Conservation (phyloP, 2,797 vertebrate species). For the Limnodromus scolopaceus region DNA sequence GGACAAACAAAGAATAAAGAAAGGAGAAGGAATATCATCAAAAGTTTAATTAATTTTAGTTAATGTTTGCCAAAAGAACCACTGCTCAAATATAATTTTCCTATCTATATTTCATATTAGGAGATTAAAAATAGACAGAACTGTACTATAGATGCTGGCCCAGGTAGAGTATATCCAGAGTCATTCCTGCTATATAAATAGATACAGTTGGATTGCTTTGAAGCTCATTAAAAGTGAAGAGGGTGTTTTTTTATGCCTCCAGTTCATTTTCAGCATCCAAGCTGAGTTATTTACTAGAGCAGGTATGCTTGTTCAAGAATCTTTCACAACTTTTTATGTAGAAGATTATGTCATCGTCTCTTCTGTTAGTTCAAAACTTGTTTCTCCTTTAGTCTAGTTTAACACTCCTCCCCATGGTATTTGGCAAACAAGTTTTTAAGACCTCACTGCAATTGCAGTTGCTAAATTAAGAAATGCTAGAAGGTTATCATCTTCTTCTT, state of each 20-base stretch:
- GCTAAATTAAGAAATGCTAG: conserved; percentile 16
- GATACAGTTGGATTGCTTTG: conserved; percentile 53
- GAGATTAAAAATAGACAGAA: conserved; percentile 56
- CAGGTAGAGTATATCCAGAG: conserved; percentile 29
- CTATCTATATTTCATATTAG: conserved; percentile 64
- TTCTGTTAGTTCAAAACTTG: not conserved
- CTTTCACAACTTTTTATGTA: conserved; percentile 13
- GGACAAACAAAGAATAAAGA: conserved; percentile 57
- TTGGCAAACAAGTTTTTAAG: conserved; percentile 8
- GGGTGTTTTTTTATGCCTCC: not conserved
- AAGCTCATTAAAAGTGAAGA: conserved; percentile 45
- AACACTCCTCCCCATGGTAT: not conserved
- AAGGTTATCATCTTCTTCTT: not conserved
- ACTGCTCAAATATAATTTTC: conserved; percentile 65
- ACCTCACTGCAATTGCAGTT: not conserved
- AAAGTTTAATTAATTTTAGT: conserved; percentile 67
- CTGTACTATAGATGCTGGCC: not conserved
- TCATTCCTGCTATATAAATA: conserved; percentile 59
- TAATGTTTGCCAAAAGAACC: conserved; percentile 59
- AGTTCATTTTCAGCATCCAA: conserved; percentile 44
- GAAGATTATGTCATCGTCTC: not conserved
- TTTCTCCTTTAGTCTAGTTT: not conserved
- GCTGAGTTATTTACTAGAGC: conserved; percentile 25
- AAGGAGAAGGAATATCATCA: conserved; percentile 58
- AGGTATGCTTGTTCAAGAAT: not conserved